These are phyloP conservation scores for Drosophila kanekoi DNA, from an alignment of 2,888 invertebrate genomes.

Conservation along the genomic window DNA sequence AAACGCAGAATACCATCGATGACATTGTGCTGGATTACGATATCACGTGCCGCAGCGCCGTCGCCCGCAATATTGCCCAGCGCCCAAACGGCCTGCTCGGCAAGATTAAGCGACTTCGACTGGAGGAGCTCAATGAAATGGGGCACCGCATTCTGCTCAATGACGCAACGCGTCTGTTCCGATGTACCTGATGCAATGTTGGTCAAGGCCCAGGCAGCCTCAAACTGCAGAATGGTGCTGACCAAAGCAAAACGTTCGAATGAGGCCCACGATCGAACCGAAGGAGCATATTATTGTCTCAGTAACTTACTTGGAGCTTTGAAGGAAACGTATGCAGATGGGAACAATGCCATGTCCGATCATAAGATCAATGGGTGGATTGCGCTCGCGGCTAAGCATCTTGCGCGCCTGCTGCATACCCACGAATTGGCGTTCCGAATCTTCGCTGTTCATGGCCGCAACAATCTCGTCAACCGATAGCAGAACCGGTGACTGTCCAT, in stretches of 20 bases:
- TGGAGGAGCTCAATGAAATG: slow-evolving; percentile 91
- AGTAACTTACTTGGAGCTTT: slow-evolving; percentile 88
- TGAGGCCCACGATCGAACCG: background rate
- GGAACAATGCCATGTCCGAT: slow-evolving; percentile 94
- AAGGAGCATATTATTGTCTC: background rate
- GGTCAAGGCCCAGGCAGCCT: slow-evolving; percentile 98
- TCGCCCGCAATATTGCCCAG: slow-evolving; percentile 99
- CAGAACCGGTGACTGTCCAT: slow-evolving; percentile 84
- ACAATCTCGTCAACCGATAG: slow-evolving; percentile 91
- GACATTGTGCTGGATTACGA: slow-evolving; percentile 90
- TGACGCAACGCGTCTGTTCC: slow-evolving; percentile 95
- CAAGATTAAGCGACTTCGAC: slow-evolving; percentile 89
- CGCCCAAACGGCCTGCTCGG: slow-evolving; percentile 98
- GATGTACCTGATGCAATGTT: slow-evolving; percentile 98
- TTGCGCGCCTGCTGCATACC: slow-evolving; percentile 94
- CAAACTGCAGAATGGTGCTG: slow-evolving; percentile 94
- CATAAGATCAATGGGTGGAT: slow-evolving; percentile 95
- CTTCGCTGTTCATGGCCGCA: slow-evolving; percentile 88
- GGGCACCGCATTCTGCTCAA: slow-evolving; percentile 93
- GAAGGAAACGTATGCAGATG: slow-evolving; percentile 91
- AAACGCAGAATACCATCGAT: slow-evolving; percentile 90
- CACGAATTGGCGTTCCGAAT: slow-evolving; percentile 88
- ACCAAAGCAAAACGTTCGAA: slow-evolving; percentile 15
- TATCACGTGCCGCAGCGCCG: slow-evolving; percentile 92
- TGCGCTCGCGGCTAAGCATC: slow-evolving; percentile 94